phyloP scores from a whole-genome alignment of 2,888 invertebrate genomes.

The Pheosia gnoma region DNA sequence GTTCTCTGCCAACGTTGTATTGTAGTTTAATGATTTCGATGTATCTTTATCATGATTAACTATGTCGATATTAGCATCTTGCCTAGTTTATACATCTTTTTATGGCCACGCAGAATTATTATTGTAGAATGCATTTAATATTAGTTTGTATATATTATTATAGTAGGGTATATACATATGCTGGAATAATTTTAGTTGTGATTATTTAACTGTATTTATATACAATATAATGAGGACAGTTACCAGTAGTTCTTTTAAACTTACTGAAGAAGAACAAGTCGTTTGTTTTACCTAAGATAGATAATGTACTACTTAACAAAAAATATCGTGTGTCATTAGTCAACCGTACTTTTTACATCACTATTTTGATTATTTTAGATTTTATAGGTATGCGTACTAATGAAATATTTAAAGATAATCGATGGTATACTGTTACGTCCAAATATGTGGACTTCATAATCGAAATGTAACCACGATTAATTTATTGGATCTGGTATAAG shows the following conservation, averaged over 20 bases:
- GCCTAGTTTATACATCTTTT: constrained; percentile 42
- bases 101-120: constrained; percentile 40
- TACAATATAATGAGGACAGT: constrained; percentile 24
- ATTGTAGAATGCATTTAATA: constrained; percentile 49
- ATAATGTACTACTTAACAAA: background rate
- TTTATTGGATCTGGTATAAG: background rate
- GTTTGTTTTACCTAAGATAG: background rate
- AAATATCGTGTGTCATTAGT: background rate
- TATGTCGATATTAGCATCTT: constrained; percentile 56
- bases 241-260: constrained; percentile 31
- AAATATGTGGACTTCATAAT: background rate
- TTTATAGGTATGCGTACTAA: background rate
- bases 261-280: background rate
- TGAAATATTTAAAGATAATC: background rate
- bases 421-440: background rate
- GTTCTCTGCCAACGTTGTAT: constrained; percentile 31
- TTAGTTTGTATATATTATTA: constrained; percentile 46
- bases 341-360: background rate
- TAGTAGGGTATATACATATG: constrained; percentile 19
- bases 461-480: background rate
- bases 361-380: background rate
- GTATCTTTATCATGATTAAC: constrained; percentile 7
- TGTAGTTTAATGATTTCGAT: constrained; percentile 5
- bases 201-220: constrained; percentile 24
- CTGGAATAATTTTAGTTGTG: constrained; percentile 30